Evolutionary conservation across 2,888 invertebrate genomes (phyloP), one percentile per base, ranked within the genome.

Genomic region (Perdita meconis): DNA sequence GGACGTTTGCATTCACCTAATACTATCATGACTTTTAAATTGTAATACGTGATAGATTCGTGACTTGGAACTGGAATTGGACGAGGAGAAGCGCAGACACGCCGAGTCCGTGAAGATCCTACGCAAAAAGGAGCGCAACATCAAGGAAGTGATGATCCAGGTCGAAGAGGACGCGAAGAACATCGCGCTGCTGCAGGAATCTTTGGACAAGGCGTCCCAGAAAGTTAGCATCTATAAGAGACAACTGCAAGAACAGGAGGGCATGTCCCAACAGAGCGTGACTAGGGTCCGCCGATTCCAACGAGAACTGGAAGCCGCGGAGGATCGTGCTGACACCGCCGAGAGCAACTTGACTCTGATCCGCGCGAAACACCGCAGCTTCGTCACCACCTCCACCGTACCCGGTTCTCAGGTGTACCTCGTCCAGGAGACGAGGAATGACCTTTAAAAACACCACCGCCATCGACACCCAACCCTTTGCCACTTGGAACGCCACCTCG

Each of bases 201-300:
- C 96, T 61, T 94, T 97, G 89, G 98, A 98, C 93, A 98, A 98
- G 94, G 93, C 96, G 90, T 94, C 94, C 92, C 96, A 97, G 94
- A 98, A 98, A 94, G 95, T 97, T 91, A 95, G 95, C 94, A 95
- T 98, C 93, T 98, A 97, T 96, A 99, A 98, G 96, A 96, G 98
- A 93, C 98, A 99, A 94, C 94, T 99, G 90, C 95, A 95, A 89
- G 98, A 99, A 94, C 97, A 97, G 94, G 98, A 98, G 95, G 97
- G 97, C 89, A 94, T 97, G 93, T 97, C 97, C 88, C 96, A 96
- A 93, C 97, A 97, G 93, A 97, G 96, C 93, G 96, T 98, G 89
- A 98, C 98, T 93, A 95, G 98, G 93, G 98, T 98, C 88, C 97
- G 98, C 93, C 96, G 98, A 94, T 98, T 98, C 98, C 98, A 99